Conservation (phyloP, 2,797 vertebrate genomes). For the Podarcis siculus region DNA sequence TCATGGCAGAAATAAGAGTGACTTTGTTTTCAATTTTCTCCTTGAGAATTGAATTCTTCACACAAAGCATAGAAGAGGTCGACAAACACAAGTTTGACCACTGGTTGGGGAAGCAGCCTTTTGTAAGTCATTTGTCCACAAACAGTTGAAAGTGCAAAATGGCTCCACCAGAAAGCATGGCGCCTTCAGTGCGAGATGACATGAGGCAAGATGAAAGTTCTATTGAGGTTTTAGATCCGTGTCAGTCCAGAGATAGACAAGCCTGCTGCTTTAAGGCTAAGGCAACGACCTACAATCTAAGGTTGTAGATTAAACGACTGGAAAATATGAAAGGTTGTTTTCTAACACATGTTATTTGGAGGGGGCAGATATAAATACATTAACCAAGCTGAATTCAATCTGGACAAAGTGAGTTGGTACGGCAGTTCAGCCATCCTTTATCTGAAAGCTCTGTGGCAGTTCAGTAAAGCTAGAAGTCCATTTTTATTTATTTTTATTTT, state of each 20-base stretch:
- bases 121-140: background rate
- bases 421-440: background rate
- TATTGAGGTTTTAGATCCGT: background rate
- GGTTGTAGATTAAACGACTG: background rate
- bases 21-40: no score
- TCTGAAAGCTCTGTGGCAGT: background rate
- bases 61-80: no score
- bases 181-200: background rate
- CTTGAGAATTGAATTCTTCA: no score
- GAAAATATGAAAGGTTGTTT: background rate
- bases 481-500: no score
- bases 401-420: background rate
- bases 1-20: no score
- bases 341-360: background rate
- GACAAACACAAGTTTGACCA: no score
- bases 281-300: no score
- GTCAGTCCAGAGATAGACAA: background rate
- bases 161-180: background rate
- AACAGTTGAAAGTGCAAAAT: background rate
- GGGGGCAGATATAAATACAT: background rate
- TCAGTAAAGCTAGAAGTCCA: background rate
- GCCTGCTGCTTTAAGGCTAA: background rate
- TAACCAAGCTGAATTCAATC: background rate
- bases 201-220: background rate
- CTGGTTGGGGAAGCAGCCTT: no score